Percentiles rank a stretch among this genome's conserved stretches.
Evolutionary conservation across 1,140 invertebrate genomes (phyloP).

Genomic region (Plodia interpunctella): DNA sequence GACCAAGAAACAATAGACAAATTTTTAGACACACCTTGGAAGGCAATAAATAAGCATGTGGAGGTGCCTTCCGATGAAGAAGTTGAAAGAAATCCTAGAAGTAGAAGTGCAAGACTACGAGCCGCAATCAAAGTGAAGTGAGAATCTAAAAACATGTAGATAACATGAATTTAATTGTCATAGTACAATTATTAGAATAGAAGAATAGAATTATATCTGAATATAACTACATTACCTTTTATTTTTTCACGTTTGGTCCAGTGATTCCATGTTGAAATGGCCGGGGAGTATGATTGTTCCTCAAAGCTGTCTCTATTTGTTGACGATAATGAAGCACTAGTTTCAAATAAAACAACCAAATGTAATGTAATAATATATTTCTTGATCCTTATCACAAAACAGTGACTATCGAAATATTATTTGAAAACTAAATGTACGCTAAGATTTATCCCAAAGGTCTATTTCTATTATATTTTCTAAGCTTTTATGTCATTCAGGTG

Average conservation of each 20-base stretch:
- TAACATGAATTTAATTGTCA: no score
- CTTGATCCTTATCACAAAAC: constrained; percentile 33
- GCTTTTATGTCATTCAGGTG: not conserved
- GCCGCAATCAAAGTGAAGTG: constrained; percentile 86
- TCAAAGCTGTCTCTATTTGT: no score
- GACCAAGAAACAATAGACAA: constrained; percentile 79
- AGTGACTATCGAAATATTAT: constrained; percentile 42
- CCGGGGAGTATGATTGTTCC: no score
- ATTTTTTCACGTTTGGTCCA: no score
- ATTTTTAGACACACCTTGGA: constrained; percentile 84
- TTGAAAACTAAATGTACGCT: not conserved
- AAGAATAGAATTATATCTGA: no score
- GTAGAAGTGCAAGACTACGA: constrained; percentile 92
- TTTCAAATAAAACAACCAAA: constrained; percentile 9
- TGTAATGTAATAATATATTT: constrained; percentile 21
- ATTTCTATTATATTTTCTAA: constrained; percentile 8
- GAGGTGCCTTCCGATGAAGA: constrained; percentile 85
- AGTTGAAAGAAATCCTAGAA: constrained; percentile 87
- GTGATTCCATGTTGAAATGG: no score
- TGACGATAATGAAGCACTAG: not conserved
- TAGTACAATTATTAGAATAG: no score
- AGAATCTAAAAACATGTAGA: constrained; percentile 30
- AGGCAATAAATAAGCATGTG: constrained; percentile 89
- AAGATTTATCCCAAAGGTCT: constrained; percentile 12
- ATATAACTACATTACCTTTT: no score